A percentile compares a stretch with the other conserved stretches of the same genome.
Evolutionary conservation across 2,113 vertebrate species (phyloP).

Genomic region (Thamnaconus septentrionalis): DNA sequence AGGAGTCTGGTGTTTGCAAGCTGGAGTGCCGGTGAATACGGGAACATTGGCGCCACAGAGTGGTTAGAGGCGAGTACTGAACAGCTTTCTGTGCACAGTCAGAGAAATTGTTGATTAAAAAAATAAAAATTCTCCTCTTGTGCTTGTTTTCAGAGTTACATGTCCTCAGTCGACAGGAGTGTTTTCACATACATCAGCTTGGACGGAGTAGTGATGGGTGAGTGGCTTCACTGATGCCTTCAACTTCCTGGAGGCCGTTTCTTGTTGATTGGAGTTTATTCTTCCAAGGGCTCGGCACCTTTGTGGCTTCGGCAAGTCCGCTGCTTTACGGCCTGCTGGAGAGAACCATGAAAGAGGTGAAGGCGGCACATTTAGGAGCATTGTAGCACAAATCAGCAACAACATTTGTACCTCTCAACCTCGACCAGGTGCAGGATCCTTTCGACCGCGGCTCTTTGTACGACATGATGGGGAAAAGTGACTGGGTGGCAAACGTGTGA

Average conservation of each 20-base stretch:
- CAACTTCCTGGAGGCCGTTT: not conserved
- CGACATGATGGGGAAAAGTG: slow-evolving; percentile 20
- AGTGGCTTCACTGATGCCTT: slow-evolving; percentile 13
- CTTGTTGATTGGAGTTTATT: not conserved
- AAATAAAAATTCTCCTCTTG: not conserved
- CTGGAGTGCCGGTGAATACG: slow-evolving; percentile 91
- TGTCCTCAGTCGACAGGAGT: slow-evolving; percentile 79
- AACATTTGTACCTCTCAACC: not conserved
- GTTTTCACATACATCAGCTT: slow-evolving; percentile 88
- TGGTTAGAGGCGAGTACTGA: slow-evolving; percentile 88
- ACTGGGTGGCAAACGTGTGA: slow-evolving; percentile 78
- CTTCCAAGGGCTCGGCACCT: slow-evolving; percentile 63
- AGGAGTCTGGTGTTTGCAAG: slow-evolving; percentile 94
- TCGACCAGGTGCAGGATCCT: slow-evolving; percentile 78
- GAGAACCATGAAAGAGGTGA: slow-evolving; percentile 78
- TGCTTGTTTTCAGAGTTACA: slow-evolving; percentile 76
- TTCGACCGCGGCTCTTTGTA: slow-evolving; percentile 13
- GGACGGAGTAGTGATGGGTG: slow-evolving; percentile 88
- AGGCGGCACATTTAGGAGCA: rapidly evolving
- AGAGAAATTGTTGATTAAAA: not conserved
- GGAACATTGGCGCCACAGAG: slow-evolving; percentile 89
- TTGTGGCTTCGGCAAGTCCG: slow-evolving; percentile 86
- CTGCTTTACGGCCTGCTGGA: slow-evolving; percentile 81
- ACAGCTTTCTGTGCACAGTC: rapidly evolving
- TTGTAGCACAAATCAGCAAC: no score